A percentile compares a stretch with the other conserved stretches of the same genome.
These are phyloP conservation scores for Lepilemur septentrionalis DNA, from an alignment of 2,797 vertebrate species.

Conservation along the genomic window DNA sequence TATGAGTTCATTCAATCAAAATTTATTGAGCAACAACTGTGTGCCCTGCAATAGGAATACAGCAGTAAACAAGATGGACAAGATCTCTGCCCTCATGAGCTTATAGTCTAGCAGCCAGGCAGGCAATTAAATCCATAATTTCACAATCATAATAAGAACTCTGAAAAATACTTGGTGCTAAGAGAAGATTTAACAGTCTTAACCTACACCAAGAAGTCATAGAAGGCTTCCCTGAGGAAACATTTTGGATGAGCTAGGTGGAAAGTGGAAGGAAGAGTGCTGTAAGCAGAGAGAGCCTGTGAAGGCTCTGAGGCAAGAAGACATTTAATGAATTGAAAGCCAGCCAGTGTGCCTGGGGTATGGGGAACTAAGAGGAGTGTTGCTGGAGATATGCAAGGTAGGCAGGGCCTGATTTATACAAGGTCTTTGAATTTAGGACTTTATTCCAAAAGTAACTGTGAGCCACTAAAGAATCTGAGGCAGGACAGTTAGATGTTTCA, in stretches of 20 bases:
- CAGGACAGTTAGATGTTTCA: background rate
- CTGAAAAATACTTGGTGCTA: background rate
- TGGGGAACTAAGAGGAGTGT: background rate
- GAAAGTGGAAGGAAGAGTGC: background rate
- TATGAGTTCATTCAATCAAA: background rate
- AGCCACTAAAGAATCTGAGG: background rate
- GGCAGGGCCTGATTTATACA: background rate
- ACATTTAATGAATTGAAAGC: background rate
- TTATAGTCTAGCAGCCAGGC: conserved; percentile 30
- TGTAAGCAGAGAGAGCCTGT: background rate
- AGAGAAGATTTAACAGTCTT: background rate
- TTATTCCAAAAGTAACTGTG: conserved; percentile 10
- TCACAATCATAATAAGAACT: background rate
- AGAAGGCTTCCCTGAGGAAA: background rate
- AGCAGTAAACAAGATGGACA: background rate
- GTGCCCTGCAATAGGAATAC: background rate
- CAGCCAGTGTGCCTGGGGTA: background rate
- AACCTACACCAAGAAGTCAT: background rate
- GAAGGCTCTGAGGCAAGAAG: background rate
- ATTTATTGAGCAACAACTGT: conserved; percentile 63
- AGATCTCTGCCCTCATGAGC: background rate
- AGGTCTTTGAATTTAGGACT: background rate
- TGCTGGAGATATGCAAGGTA: background rate
- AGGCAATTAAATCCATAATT: background rate
- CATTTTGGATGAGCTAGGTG: background rate